Conservation (phyloP, 2,113 vertebrate species). For the Turdus rufiventris region DNA sequence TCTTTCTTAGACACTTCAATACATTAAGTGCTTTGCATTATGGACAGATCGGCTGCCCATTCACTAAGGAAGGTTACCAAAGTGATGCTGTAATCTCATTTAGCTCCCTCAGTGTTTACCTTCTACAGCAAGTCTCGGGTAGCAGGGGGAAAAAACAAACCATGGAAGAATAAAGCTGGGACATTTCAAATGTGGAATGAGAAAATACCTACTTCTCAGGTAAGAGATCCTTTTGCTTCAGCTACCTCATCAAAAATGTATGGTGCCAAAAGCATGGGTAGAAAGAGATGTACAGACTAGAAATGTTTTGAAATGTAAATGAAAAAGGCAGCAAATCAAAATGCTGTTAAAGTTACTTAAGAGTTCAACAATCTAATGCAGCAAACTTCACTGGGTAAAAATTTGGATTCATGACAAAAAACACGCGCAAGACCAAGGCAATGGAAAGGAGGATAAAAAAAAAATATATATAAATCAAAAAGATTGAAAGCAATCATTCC, state of each 20-base stretch:
- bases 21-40: slow-evolving; percentile 54
- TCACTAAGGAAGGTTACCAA: slow-evolving; percentile 41
- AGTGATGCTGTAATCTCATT: slow-evolving; percentile 41
- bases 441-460: not conserved
- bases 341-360: accelerated
- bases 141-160: not conserved
- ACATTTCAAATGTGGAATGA: not conserved
- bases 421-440: not conserved
- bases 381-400: not conserved
- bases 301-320: not conserved
- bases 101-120: slow-evolving; percentile 4
- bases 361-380: not conserved
- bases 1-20: slow-evolving; percentile 21
- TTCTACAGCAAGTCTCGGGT: not conserved
- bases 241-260: not conserved
- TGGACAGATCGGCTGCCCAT: slow-evolving; percentile 40
- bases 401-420: not conserved
- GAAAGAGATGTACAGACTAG: not conserved
- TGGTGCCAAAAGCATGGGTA: not conserved
- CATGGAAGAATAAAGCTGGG: not conserved
- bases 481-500: not conserved
- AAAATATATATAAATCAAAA: not conserved
- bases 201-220: not conserved
- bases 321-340: not conserved
- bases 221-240: not conserved